Base-by-base conservation (phyloP, 2,797 vertebrate genomes). In the Spinus olivaceus region DNA sequence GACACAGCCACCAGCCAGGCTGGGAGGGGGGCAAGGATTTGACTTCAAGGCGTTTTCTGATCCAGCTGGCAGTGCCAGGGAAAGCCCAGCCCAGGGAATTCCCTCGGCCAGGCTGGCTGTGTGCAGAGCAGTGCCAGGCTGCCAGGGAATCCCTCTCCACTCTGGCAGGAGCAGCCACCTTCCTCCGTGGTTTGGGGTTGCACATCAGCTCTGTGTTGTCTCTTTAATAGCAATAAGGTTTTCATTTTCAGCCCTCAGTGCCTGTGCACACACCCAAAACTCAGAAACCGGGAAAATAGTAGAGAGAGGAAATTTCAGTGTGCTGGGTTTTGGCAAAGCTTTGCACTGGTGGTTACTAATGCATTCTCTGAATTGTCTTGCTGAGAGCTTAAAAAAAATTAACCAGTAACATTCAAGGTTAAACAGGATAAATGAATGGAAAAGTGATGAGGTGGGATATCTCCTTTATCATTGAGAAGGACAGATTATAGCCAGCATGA, bases 371-470 rank as follows among this genome's bases (percentile, higher is more conserved):
- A 84, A 88, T 73, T 88, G 85, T 79, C 92, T 95, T 91, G 69
- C 79, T 33, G 81, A 79, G 66, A 69, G 47, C 82, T 95, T 66
- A 63, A 92, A 86, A 86, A 86, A 89, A 94, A 46, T 70, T 92
- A 95, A 90, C 72, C 95, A 81, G 82, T 82, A 82, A 76, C 71
- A 47, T 82, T 92, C 95, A 96, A 96, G 94, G 95, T 94, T 92
- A 95, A 96, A 85, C 49, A 86, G 91, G 87, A 94, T 83, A 91
- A 94, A 90, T 88, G 77, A 92, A 50, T 76, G 70, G 85, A 84
- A 91, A 91, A 96, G 89, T 76, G 90, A 91, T 94, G 95, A 95
- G 94, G 88, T 95, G 95, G 86, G 92, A 81, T 95, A 81, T 86
- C 93, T 94, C 77, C 85, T 96, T 92, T 42, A 73, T 94, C 94